Evolutionary conservation across 2,888 invertebrate species (phyloP).

Genomic region (Pimpla rufipes): DNA sequence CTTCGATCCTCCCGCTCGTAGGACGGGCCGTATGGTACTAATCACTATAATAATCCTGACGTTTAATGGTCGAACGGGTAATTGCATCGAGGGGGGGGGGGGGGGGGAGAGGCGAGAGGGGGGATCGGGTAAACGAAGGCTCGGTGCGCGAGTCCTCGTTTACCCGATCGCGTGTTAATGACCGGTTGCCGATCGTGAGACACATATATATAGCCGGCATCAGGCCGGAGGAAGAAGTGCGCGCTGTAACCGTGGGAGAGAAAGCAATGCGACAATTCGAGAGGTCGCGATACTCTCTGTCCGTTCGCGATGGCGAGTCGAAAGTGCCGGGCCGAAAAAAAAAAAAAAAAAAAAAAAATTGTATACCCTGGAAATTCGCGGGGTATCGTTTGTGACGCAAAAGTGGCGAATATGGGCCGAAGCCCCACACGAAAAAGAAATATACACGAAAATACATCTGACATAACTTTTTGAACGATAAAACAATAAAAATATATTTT

Average conservation of each 20-base stretch:
- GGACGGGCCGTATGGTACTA: neutral
- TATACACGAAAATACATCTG: too few species aligned
- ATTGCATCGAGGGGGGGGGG: neutral
- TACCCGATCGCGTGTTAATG: conserved; percentile 23
- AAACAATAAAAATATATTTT: too few species aligned
- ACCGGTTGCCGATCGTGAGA: conserved; percentile 15
- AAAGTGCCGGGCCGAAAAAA: neutral
- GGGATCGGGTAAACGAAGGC: too few species aligned
- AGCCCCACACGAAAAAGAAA: too few species aligned
- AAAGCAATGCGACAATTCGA: conserved; percentile 50
- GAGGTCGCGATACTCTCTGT: conserved; percentile 11
- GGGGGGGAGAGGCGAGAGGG: too few species aligned
- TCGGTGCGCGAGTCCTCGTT: neutral
- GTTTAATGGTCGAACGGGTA: conserved; percentile 3
- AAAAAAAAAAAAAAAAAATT: too few species aligned
- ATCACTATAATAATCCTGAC: conserved; percentile 11
- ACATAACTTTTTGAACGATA: too few species aligned
- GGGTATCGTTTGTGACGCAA: too few species aligned
- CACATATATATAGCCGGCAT: neutral
- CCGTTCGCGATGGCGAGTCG: too few species aligned
- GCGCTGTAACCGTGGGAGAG: conserved; percentile 27
- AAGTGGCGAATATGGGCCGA: conserved; percentile 48
- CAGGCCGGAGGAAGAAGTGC: neutral
- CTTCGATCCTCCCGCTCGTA: neutral
- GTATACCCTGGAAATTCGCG: too few species aligned